phyloP scores from a whole-genome alignment of 2,888 invertebrate genomes.

The Tromatobia lineatoria region DNA sequence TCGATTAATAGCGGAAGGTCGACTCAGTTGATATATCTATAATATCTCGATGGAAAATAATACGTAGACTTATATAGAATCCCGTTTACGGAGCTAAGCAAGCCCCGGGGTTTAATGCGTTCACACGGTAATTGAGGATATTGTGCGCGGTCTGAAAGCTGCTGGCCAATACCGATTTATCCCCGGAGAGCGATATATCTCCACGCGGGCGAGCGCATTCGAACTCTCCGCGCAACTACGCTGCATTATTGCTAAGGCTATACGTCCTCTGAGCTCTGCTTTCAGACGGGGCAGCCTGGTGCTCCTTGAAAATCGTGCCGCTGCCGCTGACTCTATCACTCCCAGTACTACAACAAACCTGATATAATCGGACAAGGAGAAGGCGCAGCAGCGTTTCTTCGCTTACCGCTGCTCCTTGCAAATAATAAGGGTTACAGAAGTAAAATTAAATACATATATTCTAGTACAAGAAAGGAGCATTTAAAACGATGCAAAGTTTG shows the following conservation, averaged over 20 bases:
- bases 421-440: no score
- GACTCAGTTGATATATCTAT: constrained; percentile 3
- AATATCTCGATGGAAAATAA: constrained; percentile 26
- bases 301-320: constrained; percentile 34
- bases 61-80: neutral
- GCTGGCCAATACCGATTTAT: constrained; percentile 53
- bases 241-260: constrained; percentile 6
- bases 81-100: constrained; percentile 8
- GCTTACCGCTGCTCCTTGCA: neutral
- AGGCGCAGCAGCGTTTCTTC: constrained; percentile 6
- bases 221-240: constrained; percentile 11
- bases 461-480: no score
- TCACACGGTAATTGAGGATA: constrained; percentile 57
- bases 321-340: neutral
- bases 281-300: constrained; percentile 23
- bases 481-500: no score
- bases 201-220: constrained; percentile 18
- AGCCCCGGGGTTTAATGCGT: constrained; percentile 47
- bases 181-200: constrained; percentile 31
- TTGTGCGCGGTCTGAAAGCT: constrained; percentile 44
- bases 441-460: no score
- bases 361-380: constrained; percentile 26
- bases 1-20: constrained; percentile 58
- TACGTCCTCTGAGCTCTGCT: constrained; percentile 22
- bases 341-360: neutral